Percentiles rank a stretch among this genome's conserved stretches.
phyloP scores from a whole-genome alignment of 2,113 vertebrate species.

The Microcebus tavaratra region DNA sequence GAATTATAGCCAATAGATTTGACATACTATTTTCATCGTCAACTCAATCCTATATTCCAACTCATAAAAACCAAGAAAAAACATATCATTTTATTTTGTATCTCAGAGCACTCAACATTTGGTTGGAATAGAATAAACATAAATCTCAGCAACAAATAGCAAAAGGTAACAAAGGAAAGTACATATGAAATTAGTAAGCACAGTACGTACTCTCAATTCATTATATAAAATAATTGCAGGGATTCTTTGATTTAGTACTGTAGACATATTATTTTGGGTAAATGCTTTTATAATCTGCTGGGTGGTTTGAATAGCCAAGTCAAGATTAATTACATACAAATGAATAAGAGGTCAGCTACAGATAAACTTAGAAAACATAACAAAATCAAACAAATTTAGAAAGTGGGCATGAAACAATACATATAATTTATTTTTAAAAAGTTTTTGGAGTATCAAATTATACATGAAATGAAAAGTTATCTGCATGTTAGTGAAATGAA shows the following conservation, averaged over 20 bases:
- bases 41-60: background rate
- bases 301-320: background rate
- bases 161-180: background rate
- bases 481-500: background rate
- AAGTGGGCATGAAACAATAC: background rate
- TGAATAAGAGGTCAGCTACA: slow-evolving; percentile 15
- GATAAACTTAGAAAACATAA: slow-evolving; percentile 15
- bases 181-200: background rate
- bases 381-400: slow-evolving; percentile 27
- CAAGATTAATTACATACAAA: slow-evolving; percentile 31
- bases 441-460: background rate
- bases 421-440: background rate
- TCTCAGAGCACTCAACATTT: background rate
- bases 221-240: background rate
- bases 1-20: background rate
- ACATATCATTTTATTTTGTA: background rate
- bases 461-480: background rate
- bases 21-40: background rate
- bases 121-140: background rate
- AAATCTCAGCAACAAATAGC: background rate
- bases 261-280: background rate
- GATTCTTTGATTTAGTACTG: background rate
- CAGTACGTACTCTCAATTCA: background rate
- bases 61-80: background rate
- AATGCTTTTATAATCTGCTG: background rate